Conservation (phyloP, 2,113 vertebrate species). For the Tragulus kanchil region DNA sequence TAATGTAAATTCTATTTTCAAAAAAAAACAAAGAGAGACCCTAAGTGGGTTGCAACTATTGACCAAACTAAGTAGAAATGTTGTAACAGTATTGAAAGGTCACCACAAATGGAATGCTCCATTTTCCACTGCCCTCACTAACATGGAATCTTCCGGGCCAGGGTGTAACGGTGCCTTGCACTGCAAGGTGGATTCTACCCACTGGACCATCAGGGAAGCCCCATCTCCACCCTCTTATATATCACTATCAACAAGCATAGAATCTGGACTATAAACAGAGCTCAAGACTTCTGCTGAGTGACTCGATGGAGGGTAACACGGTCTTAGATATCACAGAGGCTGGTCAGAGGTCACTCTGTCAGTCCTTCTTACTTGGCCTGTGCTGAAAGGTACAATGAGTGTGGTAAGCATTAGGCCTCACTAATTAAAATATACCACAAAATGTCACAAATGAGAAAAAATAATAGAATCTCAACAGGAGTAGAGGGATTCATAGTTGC, state of each 20-base stretch:
- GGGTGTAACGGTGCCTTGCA: no score
- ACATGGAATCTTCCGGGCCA: no score
- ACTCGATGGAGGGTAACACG: background rate
- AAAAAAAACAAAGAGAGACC: background rate
- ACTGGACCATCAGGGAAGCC: no score
- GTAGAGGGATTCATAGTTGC: background rate
- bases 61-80: background rate
- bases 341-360: background rate
- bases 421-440: background rate
- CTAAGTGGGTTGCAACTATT: background rate
- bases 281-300: background rate
- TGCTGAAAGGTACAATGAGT: background rate
- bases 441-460: constrained; percentile 33
- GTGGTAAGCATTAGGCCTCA: background rate
- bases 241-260: background rate
- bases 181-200: no score
- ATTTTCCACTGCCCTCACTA: background rate
- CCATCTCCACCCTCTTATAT: background rate
- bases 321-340: background rate
- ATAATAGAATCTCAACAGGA: constrained; percentile 17
- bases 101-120: background rate
- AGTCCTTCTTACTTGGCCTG: background rate
- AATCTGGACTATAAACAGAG: background rate
- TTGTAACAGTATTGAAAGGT: background rate
- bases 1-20: background rate